Evolutionary conservation across 2,113 vertebrate species (phyloP).

Genomic region (Cheirogaleus medius): DNA sequence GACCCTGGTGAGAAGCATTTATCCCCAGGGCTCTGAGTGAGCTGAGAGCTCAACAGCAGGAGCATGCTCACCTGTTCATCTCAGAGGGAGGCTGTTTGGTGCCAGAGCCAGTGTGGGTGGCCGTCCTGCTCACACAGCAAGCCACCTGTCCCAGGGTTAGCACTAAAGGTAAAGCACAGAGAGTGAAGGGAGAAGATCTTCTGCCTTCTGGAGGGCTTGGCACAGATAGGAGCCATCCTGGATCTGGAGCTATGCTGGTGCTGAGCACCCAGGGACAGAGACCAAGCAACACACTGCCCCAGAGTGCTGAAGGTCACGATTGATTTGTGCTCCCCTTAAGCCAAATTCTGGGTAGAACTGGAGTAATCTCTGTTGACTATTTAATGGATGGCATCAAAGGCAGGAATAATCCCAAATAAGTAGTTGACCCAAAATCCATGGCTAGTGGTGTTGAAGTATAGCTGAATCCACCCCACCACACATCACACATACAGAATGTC

Average conservation of each 20-base stretch:
- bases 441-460: neutral
- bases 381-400: neutral
- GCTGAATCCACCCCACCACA: neutral
- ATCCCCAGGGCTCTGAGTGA: neutral
- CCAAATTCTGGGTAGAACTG: neutral
- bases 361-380: neutral
- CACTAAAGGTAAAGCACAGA: neutral
- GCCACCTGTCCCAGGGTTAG: neutral
- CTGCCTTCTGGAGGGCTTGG: neutral
- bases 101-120: neutral
- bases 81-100: neutral
- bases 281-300: neutral
- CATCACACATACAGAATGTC: neutral
- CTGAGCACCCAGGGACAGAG: neutral
- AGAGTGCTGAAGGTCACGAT: neutral
- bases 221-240: neutral
- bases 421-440: neutral
- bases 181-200: neutral
- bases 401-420: neutral
- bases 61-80: neutral
- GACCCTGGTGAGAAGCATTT: neutral
- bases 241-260: neutral
- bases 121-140: neutral
- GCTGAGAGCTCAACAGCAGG: neutral
- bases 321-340: neutral